These are phyloP conservation scores for Sciaenops ocellatus DNA, from an alignment of 2,797 vertebrate genomes.

Conservation along the genomic window DNA sequence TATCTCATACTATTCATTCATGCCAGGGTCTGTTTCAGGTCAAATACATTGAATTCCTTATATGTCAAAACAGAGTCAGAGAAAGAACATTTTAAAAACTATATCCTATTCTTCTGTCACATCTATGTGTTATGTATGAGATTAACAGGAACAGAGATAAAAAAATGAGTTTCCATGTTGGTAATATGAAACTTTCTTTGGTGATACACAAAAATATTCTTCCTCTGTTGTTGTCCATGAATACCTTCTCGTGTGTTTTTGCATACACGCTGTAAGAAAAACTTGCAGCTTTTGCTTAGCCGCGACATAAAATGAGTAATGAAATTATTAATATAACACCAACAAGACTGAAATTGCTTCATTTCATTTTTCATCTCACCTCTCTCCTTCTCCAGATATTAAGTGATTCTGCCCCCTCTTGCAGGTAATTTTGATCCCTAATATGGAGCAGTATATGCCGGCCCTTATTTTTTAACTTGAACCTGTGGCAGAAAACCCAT, in stretches of 20 bases:
- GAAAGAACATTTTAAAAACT: constrained; percentile 13
- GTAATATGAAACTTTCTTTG: neutral
- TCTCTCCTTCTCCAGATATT: constrained; percentile 39
- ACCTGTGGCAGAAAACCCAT: constrained; percentile 72
- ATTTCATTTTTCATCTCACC: constrained; percentile 52
- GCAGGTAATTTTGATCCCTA: constrained; percentile 68
- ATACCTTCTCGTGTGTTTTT: constrained; percentile 10
- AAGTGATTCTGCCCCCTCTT: constrained; percentile 50
- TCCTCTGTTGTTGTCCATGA: neutral
- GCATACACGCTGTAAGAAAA: neutral
- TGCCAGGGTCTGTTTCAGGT: constrained; percentile 20
- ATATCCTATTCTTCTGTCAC: neutral
- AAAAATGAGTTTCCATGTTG: neutral
- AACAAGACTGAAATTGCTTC: constrained; percentile 26
- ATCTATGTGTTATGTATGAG: too few species aligned
- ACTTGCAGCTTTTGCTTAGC: constrained; percentile 20
- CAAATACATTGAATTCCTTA: constrained; percentile 45
- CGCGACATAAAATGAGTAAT: constrained; percentile 27
- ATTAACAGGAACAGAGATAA: neutral
- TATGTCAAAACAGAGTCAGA: constrained; percentile 49
- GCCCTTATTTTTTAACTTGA: constrained; percentile 69
- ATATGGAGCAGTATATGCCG: constrained; percentile 43
- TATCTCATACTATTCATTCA: neutral
- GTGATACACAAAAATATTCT: neutral
- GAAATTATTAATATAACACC: constrained; percentile 48